Conservation (phyloP, 2,797 vertebrate species). For the Takifugu ocellatus region DNA sequence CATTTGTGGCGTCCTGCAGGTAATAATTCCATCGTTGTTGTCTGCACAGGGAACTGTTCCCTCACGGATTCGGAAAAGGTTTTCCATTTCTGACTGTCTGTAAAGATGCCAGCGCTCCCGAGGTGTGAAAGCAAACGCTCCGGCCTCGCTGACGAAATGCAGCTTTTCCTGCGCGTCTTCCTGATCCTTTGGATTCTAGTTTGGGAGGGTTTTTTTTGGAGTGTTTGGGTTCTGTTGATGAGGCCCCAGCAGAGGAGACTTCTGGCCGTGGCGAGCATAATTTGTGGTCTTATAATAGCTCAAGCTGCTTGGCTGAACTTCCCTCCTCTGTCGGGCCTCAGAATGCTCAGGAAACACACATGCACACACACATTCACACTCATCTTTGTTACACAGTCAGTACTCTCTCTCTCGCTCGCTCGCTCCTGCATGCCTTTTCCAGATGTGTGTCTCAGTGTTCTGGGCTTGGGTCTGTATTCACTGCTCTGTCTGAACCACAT, state of each 20-base stretch:
- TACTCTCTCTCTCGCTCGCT: slow-evolving; percentile 20
- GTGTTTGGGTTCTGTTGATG: slow-evolving; percentile 15
- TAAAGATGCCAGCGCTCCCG: too few species aligned
- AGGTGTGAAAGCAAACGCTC: neutral
- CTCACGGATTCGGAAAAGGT: too few species aligned
- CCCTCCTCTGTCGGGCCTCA: slow-evolving; percentile 52
- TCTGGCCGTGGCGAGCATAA: slow-evolving; percentile 39
- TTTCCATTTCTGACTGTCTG: too few species aligned
- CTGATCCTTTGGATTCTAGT: slow-evolving; percentile 5
- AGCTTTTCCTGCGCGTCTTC: neutral
- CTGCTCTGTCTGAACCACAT: slow-evolving; percentile 13
- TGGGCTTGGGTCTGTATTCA: slow-evolving; percentile 4
- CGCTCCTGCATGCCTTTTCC: slow-evolving; percentile 41
- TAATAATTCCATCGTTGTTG: too few species aligned
- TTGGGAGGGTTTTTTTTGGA: slow-evolving; percentile 9
- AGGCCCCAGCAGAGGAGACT: slow-evolving; percentile 31
- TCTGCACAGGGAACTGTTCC: too few species aligned
- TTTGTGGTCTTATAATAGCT: slow-evolving; percentile 66
- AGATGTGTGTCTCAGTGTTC: slow-evolving; percentile 53
- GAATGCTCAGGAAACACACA: slow-evolving; percentile 34
- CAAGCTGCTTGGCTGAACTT: slow-evolving; percentile 28
- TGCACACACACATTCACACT: slow-evolving; percentile 4
- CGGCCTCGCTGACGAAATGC: neutral
- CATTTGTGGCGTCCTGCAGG: too few species aligned
- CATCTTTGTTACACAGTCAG: slow-evolving; percentile 35